Conservation (phyloP, 2,888 invertebrate genomes). For the Gymnoscelis rufifasciata region DNA sequence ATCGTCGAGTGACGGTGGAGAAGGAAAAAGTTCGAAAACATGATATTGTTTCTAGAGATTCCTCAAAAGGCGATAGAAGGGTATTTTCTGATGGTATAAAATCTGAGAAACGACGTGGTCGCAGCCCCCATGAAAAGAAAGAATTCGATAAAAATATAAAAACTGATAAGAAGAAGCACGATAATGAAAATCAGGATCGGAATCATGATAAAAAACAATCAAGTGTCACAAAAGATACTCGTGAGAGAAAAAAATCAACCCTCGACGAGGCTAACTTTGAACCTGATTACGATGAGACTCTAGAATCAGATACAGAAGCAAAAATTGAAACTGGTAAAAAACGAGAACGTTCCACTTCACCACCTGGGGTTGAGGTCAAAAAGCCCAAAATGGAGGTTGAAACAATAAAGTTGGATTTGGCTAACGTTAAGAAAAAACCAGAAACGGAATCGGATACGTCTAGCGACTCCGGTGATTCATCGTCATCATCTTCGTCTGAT, state of each 20-base stretch:
- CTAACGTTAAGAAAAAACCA: constrained; percentile 71
- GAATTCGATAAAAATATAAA: constrained; percentile 45
- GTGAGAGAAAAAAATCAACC: constrained; percentile 82
- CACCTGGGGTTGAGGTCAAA: constrained; percentile 48
- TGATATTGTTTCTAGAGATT: constrained; percentile 45
- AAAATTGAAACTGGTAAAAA: constrained; percentile 74
- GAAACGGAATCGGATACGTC: constrained; percentile 67
- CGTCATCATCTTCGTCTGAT: constrained; percentile 72
- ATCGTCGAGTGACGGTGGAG: constrained; percentile 75
- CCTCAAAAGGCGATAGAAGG: constrained; percentile 49
- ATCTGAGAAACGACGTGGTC: constrained; percentile 42
- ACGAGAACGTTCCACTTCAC: constrained; percentile 58
- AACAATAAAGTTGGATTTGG: constrained; percentile 71
- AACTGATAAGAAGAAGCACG: constrained; percentile 43
- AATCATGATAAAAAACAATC: constrained; percentile 39
- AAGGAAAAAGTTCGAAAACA: constrained; percentile 61
- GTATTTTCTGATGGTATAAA: constrained; percentile 44
- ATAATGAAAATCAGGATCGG: constrained; percentile 30
- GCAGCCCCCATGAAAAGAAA: constrained; percentile 47
- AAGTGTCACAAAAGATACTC: constrained; percentile 43
- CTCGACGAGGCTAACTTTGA: constrained; percentile 86
- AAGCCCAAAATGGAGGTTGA: constrained; percentile 58
- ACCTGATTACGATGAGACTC: constrained; percentile 84
- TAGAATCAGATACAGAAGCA: constrained; percentile 81
- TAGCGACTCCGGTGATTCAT: constrained; percentile 70